A percentile compares a stretch with the other conserved stretches of the same genome.
Conservation (phyloP, 2,797 vertebrate species). For the Rhodeus uyekii region DNA sequence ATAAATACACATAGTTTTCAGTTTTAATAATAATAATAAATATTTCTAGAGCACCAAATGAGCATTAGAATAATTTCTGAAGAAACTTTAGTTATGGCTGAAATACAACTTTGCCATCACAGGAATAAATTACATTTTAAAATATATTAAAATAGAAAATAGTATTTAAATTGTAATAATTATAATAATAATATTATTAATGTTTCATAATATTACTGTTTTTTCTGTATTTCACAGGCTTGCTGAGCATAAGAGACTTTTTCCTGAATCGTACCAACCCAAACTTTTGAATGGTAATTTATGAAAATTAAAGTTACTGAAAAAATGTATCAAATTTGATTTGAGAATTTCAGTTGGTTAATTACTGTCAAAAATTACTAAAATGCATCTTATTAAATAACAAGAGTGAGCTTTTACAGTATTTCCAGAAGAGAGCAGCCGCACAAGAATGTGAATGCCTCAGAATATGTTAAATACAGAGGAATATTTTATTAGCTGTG, state of each 20-base stretch:
- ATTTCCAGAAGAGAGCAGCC: background rate
- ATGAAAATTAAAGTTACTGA: background rate
- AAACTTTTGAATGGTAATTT: background rate
- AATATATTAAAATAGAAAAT: too few relatives aligned
- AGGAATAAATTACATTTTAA: too few relatives aligned
- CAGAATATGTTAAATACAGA: background rate
- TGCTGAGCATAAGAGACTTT: background rate
- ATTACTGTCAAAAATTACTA: background rate
- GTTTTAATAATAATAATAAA: background rate
- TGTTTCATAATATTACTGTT: background rate
- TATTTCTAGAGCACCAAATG: background rate
- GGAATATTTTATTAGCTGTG: slow-evolving; percentile 1
- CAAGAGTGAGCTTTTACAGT: background rate
- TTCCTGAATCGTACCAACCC: too few relatives aligned
- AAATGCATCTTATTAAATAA: background rate
- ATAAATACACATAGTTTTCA: background rate
- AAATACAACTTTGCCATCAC: background rate
- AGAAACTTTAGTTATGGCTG: background rate
- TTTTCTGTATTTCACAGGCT: background rate
- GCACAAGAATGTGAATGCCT: background rate
- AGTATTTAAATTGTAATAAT: background rate
- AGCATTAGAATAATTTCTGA: background rate
- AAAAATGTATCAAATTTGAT: background rate
- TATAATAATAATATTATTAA: too few relatives aligned
- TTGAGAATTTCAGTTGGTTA: background rate